Percentiles rank a stretch among this genome's conserved stretches.
These are phyloP conservation scores for Sturnus vulgaris DNA, from an alignment of 2,113 vertebrate species.

Conservation along the genomic window DNA sequence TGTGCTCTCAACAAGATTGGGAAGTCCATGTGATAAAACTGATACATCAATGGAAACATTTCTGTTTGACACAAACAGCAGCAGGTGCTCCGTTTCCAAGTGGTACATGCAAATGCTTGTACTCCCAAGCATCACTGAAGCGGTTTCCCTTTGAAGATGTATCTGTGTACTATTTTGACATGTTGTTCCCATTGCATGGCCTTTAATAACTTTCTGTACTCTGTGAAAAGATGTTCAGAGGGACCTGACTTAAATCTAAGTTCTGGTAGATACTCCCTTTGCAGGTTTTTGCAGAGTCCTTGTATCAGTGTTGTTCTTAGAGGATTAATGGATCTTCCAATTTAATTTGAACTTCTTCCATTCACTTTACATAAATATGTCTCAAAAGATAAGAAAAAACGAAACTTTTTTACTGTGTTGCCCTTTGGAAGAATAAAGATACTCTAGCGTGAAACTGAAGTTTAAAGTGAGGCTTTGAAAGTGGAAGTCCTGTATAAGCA, in stretches of 20 bases:
- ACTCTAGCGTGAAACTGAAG: not conserved
- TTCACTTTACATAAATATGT: not conserved
- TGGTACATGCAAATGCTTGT: not conserved
- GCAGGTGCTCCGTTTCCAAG: conserved; percentile 27
- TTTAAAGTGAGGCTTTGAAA: not conserved
- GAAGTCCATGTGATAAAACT: not conserved
- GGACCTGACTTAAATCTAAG: not conserved
- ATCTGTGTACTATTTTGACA: not conserved
- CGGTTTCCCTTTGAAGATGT: conserved; percentile 9
- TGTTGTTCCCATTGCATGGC: not conserved
- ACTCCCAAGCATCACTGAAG: not conserved
- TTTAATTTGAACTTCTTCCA: not conserved
- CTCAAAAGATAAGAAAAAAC: not conserved
- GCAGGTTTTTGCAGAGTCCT: not conserved
- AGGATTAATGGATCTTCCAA: not conserved
- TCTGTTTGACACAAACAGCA: conserved; percentile 40
- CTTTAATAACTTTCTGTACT: not conserved
- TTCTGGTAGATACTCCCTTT: not conserved
- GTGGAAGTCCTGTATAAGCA: not conserved
- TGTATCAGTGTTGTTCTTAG: not conserved
- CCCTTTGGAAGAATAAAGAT: not conserved
- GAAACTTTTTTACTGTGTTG: not conserved
- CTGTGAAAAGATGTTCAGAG: not conserved
- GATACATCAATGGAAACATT: not conserved
- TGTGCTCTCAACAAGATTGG: not conserved